These are phyloP conservation scores for Fregata magnificens DNA, from an alignment of 2,113 vertebrate genomes.

Conservation along the genomic window DNA sequence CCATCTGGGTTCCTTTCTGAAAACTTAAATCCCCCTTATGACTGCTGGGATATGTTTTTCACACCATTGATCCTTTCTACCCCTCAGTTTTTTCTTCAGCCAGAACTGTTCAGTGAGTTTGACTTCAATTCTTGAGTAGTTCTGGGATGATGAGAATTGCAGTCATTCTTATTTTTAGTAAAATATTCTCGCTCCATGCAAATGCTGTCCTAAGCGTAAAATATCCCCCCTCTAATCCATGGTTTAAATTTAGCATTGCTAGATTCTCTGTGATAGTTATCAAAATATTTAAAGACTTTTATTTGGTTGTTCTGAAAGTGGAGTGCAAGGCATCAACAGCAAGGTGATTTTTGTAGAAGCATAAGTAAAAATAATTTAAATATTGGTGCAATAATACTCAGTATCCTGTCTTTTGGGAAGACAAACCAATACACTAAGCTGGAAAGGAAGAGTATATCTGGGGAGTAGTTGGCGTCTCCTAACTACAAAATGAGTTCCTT, in stretches of 20 bases:
- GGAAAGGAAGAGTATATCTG: neutral
- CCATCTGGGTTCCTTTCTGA: neutral
- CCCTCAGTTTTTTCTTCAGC: neutral
- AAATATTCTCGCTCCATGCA: neutral
- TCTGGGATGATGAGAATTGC: neutral
- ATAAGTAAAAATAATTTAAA: neutral
- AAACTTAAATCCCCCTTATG: neutral
- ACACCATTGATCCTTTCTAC: neutral
- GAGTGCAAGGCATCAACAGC: neutral
- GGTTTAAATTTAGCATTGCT: neutral
- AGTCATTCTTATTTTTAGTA: neutral
- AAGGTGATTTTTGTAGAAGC: neutral
- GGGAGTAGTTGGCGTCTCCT: neutral
- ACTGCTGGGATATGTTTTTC: neutral
- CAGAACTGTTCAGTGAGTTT: neutral
- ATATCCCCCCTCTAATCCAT: neutral
- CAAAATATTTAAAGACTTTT: neutral
- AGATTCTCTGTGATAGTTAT: neutral
- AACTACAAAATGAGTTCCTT: neutral
- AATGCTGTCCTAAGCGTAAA: neutral
- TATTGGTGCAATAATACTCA: neutral
- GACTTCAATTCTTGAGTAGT: neutral
- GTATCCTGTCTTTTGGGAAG: neutral
- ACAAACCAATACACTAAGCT: neutral
- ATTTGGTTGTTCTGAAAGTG: neutral